Base-by-base conservation (phyloP, 2,888 invertebrate genomes). In the Cepaea hortensis region DNA sequence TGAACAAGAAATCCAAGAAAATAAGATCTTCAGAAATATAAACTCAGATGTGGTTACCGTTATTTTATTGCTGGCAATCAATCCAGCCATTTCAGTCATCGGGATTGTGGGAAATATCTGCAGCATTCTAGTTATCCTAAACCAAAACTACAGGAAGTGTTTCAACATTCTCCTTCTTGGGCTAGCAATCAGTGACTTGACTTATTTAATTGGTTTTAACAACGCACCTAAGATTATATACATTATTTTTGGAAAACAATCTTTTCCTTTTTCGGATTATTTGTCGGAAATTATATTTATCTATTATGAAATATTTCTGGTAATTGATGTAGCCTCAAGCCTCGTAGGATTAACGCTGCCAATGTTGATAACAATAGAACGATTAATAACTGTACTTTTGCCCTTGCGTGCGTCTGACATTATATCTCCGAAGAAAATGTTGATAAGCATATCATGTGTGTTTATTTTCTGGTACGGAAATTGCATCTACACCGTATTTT, bases 351-450 rank as follows among this genome's bases (percentile, higher is more conserved):
- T 85, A 23, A 70, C 77, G 23, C 13, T 85, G 3, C 85, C 85
- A 5, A 79, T 85, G 77, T 68, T 85, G 11, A 85, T 85, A 15
- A 85, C 85, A 46, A 61, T 85, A n/a, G 85, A 85, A 70, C 18
- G 85, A n/a, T 50, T 85, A 3, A 11, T 79, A 3, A 77, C 77
- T 11, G 79, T 85, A 50, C 77, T 61, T 73, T 23, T 79, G 3
- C 85, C 85, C 0, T 18, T 85, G 18, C 46, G 68, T 3, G 7
- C 79, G 11, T 15, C 46, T 5, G 35, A 13, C 20, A 77, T 85
- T 2, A 50, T 85, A 20, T 77, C 85, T 1, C 85, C 85, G 4
- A 15, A 18, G 13, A 18, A 48, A 18, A 85, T 48, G 4, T 85
- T 65, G 79, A 20, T 20, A 9, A 65, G 77, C 1, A 68, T 85